phyloP scores from a whole-genome alignment of 1,140 invertebrate species.

The Lordiphosa collinella region DNA sequence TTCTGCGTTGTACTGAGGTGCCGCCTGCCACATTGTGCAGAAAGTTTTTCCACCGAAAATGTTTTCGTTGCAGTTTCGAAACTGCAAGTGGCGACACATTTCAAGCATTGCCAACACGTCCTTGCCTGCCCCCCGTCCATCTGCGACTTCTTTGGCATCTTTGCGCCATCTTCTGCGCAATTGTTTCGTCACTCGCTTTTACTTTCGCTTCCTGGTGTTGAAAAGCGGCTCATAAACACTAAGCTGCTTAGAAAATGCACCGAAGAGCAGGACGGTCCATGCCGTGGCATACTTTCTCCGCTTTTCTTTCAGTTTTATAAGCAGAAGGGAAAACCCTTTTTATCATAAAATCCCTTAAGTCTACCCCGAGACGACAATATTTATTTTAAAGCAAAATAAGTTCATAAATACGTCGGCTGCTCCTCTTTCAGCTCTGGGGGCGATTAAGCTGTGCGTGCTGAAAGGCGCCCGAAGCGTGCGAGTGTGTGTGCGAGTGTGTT shows the following conservation, averaged over 20 bases:
- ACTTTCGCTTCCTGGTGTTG: conserved; percentile 19
- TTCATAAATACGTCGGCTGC: conserved; percentile 61
- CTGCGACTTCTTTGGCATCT: neutral
- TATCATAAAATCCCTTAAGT: conserved; percentile 57
- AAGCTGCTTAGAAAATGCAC: conserved; percentile 70
- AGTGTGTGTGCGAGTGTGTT: conserved; percentile 15
- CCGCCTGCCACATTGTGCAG: conserved; percentile 28
- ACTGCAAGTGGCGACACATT: conserved; percentile 66
- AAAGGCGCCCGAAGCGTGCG: conserved; percentile 31
- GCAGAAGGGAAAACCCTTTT: conserved; percentile 39
- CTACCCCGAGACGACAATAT: conserved; percentile 43
- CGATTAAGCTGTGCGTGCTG: conserved; percentile 50
- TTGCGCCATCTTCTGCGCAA: conserved; percentile 20
- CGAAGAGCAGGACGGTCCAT: conserved; percentile 12
- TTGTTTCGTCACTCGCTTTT: conserved; percentile 39
- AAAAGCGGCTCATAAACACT: conserved; percentile 72
- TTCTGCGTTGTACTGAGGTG: conserved; percentile 28
- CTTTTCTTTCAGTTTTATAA: conserved; percentile 69
- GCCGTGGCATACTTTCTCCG: conserved; percentile 53
- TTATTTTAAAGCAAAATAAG: conserved; percentile 73
- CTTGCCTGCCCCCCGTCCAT: neutral
- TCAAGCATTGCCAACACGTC: conserved; percentile 59
- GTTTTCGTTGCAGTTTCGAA: conserved; percentile 8
- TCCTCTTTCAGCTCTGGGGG: conserved; percentile 1
- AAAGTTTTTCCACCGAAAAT: conserved; percentile 25